phyloP scores from a whole-genome alignment of 2,888 invertebrate species.

The Oxycera nigricornis region DNA sequence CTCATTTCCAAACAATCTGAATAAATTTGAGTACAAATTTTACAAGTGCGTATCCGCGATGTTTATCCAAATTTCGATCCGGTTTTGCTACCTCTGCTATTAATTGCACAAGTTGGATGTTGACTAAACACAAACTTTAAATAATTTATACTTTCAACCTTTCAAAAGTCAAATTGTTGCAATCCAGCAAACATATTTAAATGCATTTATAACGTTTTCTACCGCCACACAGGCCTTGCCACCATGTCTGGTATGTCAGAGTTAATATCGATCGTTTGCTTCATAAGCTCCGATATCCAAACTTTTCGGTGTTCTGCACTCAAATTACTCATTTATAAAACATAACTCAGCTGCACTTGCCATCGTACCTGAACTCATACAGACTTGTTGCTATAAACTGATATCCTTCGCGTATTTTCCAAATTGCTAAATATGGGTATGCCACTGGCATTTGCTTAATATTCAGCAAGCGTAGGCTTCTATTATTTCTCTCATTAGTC shows the following conservation, averaged over 20 bases:
- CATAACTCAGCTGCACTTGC: conserved; percentile 15
- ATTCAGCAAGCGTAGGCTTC: conserved; percentile 36
- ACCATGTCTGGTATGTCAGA: not conserved
- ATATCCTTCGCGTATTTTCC: conserved; percentile 31
- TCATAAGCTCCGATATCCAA: conserved; percentile 10
- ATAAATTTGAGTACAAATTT: no score
- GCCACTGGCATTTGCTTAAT: conserved; percentile 32
- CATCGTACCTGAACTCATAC: conserved; percentile 29
- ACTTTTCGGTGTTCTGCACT: conserved; percentile 26
- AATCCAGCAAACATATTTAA: conserved; percentile 13
- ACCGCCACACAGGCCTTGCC: not conserved
- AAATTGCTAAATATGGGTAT: conserved; percentile 30
- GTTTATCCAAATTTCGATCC: no score
- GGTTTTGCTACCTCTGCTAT: no score
- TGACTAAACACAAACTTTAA: no score
- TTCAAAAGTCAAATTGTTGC: not conserved
- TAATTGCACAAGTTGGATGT: no score
- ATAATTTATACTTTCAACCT: not conserved
- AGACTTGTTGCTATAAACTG: conserved; percentile 35
- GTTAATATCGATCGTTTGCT: conserved; percentile 22
- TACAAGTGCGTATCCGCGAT: no score
- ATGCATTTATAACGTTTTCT: not conserved
- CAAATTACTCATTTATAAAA: conserved; percentile 37
- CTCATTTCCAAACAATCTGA: no score
- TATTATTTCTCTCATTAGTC: conserved; percentile 41